Evolutionary conservation across 2,888 invertebrate genomes (phyloP).

Genomic region (Bursaphelenchus okinawaensis): DNA sequence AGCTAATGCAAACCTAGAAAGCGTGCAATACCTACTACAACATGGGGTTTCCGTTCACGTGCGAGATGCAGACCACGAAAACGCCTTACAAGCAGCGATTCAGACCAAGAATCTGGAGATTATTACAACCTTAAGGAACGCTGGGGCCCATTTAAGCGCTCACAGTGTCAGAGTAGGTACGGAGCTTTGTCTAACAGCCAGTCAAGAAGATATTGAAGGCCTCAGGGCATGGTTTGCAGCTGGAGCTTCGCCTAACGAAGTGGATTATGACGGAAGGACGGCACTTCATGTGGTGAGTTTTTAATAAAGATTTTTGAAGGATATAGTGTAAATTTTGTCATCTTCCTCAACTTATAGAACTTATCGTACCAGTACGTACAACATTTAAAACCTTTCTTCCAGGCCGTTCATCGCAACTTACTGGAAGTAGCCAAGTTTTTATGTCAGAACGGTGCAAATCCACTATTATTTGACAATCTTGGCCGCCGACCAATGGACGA

Average conservation of each 20-base stretch:
- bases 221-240: constrained; percentile 57
- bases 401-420: constrained; percentile 42
- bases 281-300: constrained; percentile 48
- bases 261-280: constrained; percentile 52
- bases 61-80: constrained; percentile 57
- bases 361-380: no score
- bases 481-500: constrained; percentile 44
- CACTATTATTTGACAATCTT: constrained; percentile 40
- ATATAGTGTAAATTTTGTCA: no score
- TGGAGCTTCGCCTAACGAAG: constrained; percentile 41
- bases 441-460: constrained; percentile 36
- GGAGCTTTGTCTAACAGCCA: constrained; percentile 65
- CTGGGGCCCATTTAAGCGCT: constrained; percentile 46
- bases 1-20: constrained; percentile 67
- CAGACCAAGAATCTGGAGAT: constrained; percentile 43
- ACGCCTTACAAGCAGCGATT: constrained; percentile 68
- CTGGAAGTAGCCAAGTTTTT: constrained; percentile 40
- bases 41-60: constrained; percentile 78
- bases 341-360: no score
- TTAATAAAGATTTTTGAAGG: neutral
- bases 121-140: constrained; percentile 40
- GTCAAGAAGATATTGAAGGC: constrained; percentile 53
- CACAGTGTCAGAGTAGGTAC: constrained; percentile 62
- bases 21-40: constrained; percentile 71
- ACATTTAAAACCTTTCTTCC: constrained; percentile 13